Evolutionary conservation across 2,797 vertebrate genomes (phyloP), one percentile per base, ranked within the genome.

Genomic region (Anguilla obscura): DNA sequence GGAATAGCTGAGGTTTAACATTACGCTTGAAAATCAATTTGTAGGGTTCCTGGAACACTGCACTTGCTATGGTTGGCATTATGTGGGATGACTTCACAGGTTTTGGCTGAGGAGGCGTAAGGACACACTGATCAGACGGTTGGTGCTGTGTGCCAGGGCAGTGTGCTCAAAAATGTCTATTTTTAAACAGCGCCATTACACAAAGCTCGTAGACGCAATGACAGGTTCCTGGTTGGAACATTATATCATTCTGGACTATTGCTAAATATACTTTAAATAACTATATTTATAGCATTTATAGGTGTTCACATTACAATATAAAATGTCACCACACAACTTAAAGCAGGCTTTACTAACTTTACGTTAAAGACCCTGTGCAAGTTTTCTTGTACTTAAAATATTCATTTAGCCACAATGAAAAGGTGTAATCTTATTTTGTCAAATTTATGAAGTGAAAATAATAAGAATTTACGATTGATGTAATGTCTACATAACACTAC

Each of bases 1-100:
- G 85, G 56, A 88, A 85, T 88, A 76, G 69, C 83, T 89, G 89
- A 58, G 91, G 89, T 89, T 89, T 86, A 80, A 80, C 88, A 89
- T 89, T 88, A 87, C 89, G 87, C 85, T 90, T 89, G 88, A 90
- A 88, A 90, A 90, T 87, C 88, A 76, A 84, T 89, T 87, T 88
- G 88, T 90, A 88, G 36, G 74, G 87, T 88, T 84, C 60, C 84
- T 89, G 89, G 86, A 89, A 88, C 86, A 63, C 33, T 3, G 40
- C 56, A 85, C 69, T 87, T 87, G 91, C 89, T 91, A 90, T 86
- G 87, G 56, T 90, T 90, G 91, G 90, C 90, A 40, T 71, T 84
- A 54, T 74, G 60, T 87, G 87, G 74, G 63, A 87, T 91, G 89
- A 91, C 90, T 87, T 91, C 89, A 91, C 86, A 56, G 45, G 69